These are phyloP conservation scores for Furcula furcula DNA, from an alignment of 2,888 invertebrate species.

Conservation along the genomic window DNA sequence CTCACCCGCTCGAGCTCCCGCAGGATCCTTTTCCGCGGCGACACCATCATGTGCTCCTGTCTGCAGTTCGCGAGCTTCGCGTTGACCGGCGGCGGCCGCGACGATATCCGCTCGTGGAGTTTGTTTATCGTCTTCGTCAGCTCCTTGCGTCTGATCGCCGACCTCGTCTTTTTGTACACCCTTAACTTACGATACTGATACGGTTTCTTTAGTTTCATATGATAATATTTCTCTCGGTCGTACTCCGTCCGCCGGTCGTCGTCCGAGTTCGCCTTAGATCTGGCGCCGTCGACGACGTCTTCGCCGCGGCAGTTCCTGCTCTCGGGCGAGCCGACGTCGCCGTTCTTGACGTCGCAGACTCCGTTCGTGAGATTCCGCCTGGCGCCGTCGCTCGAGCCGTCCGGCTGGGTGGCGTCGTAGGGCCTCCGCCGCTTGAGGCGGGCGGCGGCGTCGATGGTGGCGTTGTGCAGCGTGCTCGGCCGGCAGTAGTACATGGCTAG, in stretches of 20 bases:
- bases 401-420: constrained; percentile 67
- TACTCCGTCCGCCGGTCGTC: constrained; percentile 59
- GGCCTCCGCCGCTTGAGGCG: constrained; percentile 86
- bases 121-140: constrained; percentile 56
- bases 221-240: constrained; percentile 71
- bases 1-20: constrained; percentile 91
- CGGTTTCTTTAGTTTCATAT: constrained; percentile 78
- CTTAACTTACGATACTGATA: constrained; percentile 76
- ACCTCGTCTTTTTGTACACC: constrained; percentile 70
- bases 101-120: constrained; percentile 62
- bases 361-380: constrained; percentile 47
- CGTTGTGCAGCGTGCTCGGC: constrained; percentile 73
- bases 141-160: constrained; percentile 56
- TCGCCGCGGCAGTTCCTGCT: constrained; percentile 42
- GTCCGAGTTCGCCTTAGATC: constrained; percentile 37
- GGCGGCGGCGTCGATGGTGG: constrained; percentile 64
- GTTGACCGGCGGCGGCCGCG: constrained; percentile 64
- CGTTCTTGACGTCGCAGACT: constrained; percentile 55
- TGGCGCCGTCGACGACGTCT: constrained; percentile 53
- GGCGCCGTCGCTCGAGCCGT: constrained; percentile 43
- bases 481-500: constrained; percentile 87
- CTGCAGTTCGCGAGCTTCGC: constrained; percentile 69
- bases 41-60: constrained; percentile 84
- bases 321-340: constrained; percentile 48
- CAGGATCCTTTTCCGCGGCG: constrained; percentile 91